A percentile compares a stretch with the other conserved stretches of the same genome.
These are phyloP conservation scores for Onthophagus sagittarius DNA, from an alignment of 2,888 invertebrate genomes.

Conservation along the genomic window DNA sequence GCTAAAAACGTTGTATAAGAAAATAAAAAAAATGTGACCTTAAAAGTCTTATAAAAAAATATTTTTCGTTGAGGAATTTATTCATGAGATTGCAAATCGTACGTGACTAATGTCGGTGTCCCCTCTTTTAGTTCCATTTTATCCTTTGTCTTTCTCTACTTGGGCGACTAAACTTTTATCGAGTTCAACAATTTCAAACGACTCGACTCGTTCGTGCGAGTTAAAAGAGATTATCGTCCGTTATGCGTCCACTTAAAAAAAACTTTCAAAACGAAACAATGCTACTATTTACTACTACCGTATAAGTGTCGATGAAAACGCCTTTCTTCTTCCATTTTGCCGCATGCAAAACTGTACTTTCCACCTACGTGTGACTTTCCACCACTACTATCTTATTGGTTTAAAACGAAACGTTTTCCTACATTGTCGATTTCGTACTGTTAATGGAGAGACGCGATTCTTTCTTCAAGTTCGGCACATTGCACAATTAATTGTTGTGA, in stretches of 20 bases:
- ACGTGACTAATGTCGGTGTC: not conserved
- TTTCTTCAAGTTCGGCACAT: conserved; percentile 17
- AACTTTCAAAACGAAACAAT: too few species aligned
- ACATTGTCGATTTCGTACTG: not conserved
- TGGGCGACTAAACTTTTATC: too few species aligned
- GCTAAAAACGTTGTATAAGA: too few species aligned
- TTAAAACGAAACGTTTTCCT: not conserved
- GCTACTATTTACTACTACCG: not conserved
- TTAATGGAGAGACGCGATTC: not conserved
- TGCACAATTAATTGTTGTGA: conserved; percentile 22
- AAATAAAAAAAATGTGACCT: not conserved
- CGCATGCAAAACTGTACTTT: conserved; percentile 3
- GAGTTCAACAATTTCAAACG: too few species aligned
- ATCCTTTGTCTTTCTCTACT: not conserved
- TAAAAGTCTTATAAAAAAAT: not conserved
- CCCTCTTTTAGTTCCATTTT: not conserved
- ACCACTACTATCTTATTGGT: not conserved
- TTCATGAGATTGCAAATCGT: not conserved
- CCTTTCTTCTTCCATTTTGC: not conserved
- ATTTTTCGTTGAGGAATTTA: not conserved
- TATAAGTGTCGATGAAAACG: not conserved
- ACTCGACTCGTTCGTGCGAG: too few species aligned
- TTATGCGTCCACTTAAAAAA: too few species aligned
- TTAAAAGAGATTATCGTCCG: too few species aligned
- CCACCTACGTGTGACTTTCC: conserved; percentile 1